Evolutionary conservation across 2,888 invertebrate species (phyloP), one percentile per base, ranked within the genome.

Genomic region (Trypoxylon attenuatum): DNA sequence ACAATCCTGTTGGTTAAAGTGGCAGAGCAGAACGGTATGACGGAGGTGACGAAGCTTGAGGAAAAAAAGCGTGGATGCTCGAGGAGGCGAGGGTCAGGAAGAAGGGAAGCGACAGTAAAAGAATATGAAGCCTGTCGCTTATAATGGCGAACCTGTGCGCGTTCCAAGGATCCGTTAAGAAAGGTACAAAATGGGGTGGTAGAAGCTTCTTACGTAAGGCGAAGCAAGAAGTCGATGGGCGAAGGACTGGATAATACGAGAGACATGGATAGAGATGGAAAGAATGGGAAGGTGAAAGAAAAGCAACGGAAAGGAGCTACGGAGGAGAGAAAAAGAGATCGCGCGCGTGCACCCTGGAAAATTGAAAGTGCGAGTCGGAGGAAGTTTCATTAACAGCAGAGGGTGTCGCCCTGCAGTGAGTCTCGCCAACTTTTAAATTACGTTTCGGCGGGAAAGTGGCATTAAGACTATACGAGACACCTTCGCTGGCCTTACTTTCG

Each of bases 371-470:
- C 73, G 73, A 78, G 73, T 78, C 73, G 70, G 69, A 69, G 69
- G 73, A 80, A 83, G 84, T 84, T 85, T 85, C 82, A 83, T 84
- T 84, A 84, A 82, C 80, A 77, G 76, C 76, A 61, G 73, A 79
- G 78, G 73, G 73, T 78, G 81, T 79, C 76, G 70, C 69, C 64
- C 52, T 64, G 60, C 66, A 60, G 67, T 51, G 58, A 62, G 77
- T 76, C 75, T 79, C 78, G 82, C 80, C 77, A 85, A 85, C 82
- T 85, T 85, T 84, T 82, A 85, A 84, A 85, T 85, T 84, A 82
- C 84, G 77, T 85, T 84, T 78, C 74, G 80, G 73, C 76, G 77
- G 76, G 74, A 82, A 78, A 80, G 71, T 75, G 66, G 71, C 73
- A 75, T 67, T 71, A 72, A 73, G 73, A 66, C 66, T 71, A 65